Conservation (phyloP, 2,797 vertebrate genomes). For the Gobio occitaniae region DNA sequence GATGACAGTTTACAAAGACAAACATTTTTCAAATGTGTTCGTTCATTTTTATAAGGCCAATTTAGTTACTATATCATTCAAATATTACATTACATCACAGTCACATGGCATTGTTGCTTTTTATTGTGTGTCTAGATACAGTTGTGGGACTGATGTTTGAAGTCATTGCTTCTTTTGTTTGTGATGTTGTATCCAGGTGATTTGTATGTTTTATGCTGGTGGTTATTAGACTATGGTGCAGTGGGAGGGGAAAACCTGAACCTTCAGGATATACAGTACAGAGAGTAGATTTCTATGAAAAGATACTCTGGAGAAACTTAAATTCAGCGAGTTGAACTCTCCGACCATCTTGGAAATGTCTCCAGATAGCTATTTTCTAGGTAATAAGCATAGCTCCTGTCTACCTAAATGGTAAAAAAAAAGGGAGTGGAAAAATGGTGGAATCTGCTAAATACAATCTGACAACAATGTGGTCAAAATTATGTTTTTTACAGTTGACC, state of each 20-base stretch:
- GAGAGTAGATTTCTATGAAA: neutral
- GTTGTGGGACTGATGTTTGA: constrained; percentile 12
- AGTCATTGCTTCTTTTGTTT: neutral
- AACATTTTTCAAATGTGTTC: neutral
- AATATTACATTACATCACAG: constrained; percentile 4
- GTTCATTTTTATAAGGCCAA: neutral
- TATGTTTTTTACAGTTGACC: neutral
- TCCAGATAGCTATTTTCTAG: neutral
- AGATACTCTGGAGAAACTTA: neutral
- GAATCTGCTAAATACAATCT: neutral
- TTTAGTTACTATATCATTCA: neutral
- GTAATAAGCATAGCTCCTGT: neutral
- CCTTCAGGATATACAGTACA: neutral
- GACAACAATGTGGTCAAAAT: neutral
- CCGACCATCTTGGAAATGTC: neutral
- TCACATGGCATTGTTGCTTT: neutral
- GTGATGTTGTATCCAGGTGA: constrained; percentile 29
- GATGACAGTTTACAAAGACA: neutral
- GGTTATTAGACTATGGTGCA: neutral
- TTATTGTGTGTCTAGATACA: neutral
- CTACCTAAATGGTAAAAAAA: neutral
- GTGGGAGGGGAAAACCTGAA: constrained; percentile 2
- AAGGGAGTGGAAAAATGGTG: neutral
- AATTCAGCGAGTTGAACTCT: neutral
- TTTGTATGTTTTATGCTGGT: neutral